phyloP scores from a whole-genome alignment of 2,797 vertebrate species.

The Dipus sagitta region DNA sequence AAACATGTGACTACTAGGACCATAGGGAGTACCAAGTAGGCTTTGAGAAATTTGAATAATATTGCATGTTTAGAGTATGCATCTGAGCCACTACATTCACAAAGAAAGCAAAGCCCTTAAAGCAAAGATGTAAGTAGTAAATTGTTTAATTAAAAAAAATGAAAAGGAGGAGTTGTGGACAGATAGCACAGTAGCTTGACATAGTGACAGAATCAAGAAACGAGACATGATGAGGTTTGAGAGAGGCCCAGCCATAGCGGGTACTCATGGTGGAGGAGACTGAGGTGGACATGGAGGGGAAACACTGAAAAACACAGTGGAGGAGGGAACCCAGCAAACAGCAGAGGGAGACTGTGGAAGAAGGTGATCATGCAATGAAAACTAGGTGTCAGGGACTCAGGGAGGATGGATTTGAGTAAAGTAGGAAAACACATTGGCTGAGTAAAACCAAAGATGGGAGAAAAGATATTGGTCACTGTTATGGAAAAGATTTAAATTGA shows the following conservation, averaged over 20 bases:
- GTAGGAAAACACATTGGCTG: not conserved
- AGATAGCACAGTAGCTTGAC: not conserved
- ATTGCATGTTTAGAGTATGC: not conserved
- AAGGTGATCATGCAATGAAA: constrained; percentile 24
- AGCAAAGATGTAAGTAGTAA: not conserved
- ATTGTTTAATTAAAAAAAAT: too few species aligned
- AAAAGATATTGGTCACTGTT: not conserved
- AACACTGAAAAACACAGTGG: not conserved
- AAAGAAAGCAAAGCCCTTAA: too few species aligned
- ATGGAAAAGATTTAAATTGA: not conserved
- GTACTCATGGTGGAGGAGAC: not conserved
- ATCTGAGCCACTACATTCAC: not conserved
- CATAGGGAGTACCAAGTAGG: not conserved
- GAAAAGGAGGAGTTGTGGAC: not conserved
- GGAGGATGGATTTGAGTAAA: not conserved
- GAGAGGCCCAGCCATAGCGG: not conserved
- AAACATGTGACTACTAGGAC: not conserved
- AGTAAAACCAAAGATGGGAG: not conserved
- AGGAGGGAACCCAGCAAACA: not conserved
- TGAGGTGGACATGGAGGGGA: not conserved
- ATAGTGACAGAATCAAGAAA: not conserved
- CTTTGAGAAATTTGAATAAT: constrained; percentile 25
- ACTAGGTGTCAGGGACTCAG: not conserved
- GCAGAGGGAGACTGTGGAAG: not conserved
- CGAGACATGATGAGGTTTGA: not conserved